Evolutionary conservation across 1,140 invertebrate species (phyloP), one percentile per base, ranked within the genome.

Genomic region (Lanistes nyassanus): DNA sequence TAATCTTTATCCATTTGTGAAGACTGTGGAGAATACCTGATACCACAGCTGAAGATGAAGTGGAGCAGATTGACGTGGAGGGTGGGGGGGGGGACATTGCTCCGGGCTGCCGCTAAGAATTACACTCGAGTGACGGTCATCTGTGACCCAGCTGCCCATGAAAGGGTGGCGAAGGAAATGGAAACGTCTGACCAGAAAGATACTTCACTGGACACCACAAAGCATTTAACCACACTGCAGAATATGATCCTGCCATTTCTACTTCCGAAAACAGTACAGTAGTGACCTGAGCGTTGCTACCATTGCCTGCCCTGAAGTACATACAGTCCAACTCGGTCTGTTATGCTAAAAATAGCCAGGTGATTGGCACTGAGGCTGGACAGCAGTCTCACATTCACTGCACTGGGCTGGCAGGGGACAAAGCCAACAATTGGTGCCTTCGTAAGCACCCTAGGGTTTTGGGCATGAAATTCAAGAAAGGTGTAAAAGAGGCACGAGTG

Each of bases 381-480:
- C 98, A 99, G 86, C 98, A 99, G 88, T 98, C 96, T 0, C 92
- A 97, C 78, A 99, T 99, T 85, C 97, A 99, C 89, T 99, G 97
- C 88, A 99, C 97, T 0, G 92, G 98, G 81, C 91, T 99, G 76
- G 98, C 98, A 75, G 97, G 97, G 26, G 96, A 97, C 85, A 99
- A 99, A 90, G 96, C 96, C n/a, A 95, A 97, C 86, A 96, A 97
- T 90, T 99, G 97, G 93, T 99, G 97, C 97, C 88, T 98, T 78
- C 92, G 98, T 36, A 95, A 97, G 71, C 97, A 99, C 89, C 96
- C 97, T 26, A 93, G 92, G 81, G 96, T 99, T 5, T 90, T 93
- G 7, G 90, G 88, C n/a, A 94, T 98, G 94, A 93, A 94, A 80
- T 99, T 99, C 89, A 96, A 95, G 85, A 93, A 94, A 79, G 94